Evolutionary conservation across 2,113 vertebrate genomes (phyloP).

Genomic region (Dipodomys merriami): DNA sequence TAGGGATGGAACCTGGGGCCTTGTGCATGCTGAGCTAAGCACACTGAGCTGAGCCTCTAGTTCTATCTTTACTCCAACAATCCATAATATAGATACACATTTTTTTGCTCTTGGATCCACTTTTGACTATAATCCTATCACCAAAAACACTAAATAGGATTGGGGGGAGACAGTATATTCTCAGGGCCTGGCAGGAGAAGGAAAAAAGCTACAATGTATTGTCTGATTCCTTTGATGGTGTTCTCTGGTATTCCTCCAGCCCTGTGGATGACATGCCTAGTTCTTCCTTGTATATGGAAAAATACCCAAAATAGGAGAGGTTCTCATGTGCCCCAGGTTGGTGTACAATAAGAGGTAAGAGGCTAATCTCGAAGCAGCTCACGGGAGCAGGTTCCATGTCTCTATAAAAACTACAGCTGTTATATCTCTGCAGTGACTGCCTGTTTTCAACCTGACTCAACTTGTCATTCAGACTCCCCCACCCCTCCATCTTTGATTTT

Average conservation of each 20-base stretch:
- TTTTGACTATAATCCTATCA: not conserved
- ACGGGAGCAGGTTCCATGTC: not conserved
- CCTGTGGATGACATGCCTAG: not conserved
- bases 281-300: not conserved
- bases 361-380: not conserved
- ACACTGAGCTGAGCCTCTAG: not conserved
- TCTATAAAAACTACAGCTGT: not conserved
- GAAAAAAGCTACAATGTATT: not conserved
- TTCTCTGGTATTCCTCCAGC: not conserved
- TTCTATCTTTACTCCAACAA: not conserved
- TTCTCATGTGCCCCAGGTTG: conserved; percentile 27
- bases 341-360: not conserved
- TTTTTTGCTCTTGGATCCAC: not conserved
- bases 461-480: not conserved
- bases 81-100: not conserved
- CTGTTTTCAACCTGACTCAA: not conserved
- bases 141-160: not conserved
- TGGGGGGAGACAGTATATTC: not conserved
- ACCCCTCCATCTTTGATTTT: no score
- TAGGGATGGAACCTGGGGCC: not conserved
- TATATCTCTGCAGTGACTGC: not conserved
- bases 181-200: not conserved
- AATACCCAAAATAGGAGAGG: not conserved
- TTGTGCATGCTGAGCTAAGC: not conserved
- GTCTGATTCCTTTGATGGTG: no score